Evolutionary conservation across 2,888 invertebrate genomes (phyloP).

Genomic region (Drosophila mettleri): DNA sequence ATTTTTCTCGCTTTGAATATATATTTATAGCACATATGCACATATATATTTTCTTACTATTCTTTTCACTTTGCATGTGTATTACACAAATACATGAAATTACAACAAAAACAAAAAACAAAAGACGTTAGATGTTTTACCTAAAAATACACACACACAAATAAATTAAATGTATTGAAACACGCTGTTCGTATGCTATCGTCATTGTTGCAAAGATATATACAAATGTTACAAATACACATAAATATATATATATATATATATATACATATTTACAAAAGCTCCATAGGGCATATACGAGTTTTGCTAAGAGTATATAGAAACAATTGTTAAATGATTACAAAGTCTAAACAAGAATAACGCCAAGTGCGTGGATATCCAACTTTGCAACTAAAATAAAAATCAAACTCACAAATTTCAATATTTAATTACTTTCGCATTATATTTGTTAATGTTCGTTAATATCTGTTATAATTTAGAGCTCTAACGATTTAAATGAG

Average conservation of each 20-base stretch:
- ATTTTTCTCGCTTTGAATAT: constrained; percentile 24
- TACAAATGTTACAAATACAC: constrained; percentile 38
- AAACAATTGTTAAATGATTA: constrained; percentile 27
- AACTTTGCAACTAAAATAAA: constrained; percentile 29
- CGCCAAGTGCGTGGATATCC: constrained; percentile 9
- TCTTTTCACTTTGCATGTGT: constrained; percentile 30
- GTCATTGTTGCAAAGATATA: constrained; percentile 37
- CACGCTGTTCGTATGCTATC: constrained; percentile 24
- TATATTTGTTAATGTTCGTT: neutral
- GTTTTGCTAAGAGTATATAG: constrained; percentile 36
- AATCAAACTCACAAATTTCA: neutral
- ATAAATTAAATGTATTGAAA: constrained; percentile 16
- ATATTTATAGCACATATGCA: constrained; percentile 25
- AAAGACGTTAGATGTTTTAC: constrained; percentile 17
- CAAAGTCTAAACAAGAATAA: constrained; percentile 18
- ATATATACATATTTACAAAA: constrained; percentile 6
- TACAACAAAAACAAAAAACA: constrained; percentile 5
- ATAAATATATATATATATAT: constrained; percentile 8
- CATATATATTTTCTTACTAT: constrained; percentile 18
- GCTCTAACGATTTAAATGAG: neutral
- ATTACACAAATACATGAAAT: constrained; percentile 22
- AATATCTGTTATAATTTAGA: neutral
- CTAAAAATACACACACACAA: neutral
- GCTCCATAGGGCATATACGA: constrained; percentile 8
- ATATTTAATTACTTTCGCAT: neutral